These are phyloP conservation scores for Diabrotica balteata DNA, from an alignment of 2,888 invertebrate genomes.

Conservation along the genomic window DNA sequence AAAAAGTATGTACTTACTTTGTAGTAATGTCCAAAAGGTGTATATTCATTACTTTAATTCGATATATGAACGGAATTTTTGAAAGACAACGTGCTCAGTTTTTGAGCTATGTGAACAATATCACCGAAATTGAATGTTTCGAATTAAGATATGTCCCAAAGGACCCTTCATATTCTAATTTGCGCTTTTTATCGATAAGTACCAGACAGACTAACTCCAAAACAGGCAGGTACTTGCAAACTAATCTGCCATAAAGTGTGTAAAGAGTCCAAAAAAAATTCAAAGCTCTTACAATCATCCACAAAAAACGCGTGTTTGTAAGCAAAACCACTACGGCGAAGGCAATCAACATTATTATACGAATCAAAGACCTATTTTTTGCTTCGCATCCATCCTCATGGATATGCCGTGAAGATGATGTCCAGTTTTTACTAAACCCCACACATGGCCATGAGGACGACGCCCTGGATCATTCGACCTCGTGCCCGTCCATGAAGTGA, in stretches of 20 bases:
- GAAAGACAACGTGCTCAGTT: conserved; percentile 52
- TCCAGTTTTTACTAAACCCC: conserved; percentile 51
- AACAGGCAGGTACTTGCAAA: conserved; percentile 43
- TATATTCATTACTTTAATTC: conserved; percentile 41
- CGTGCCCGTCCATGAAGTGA: conserved; percentile 70
- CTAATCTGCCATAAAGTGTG: conserved; percentile 38
- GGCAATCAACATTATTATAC: conserved; percentile 40
- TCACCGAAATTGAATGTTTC: conserved; percentile 45
- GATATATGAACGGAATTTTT: conserved; percentile 51
- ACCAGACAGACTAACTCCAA: conserved; percentile 37
- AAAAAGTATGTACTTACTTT: conserved; percentile 38
- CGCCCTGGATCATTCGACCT: conserved; percentile 70
- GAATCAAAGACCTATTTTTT: conserved; percentile 34
- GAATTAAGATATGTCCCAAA: conserved; percentile 41
- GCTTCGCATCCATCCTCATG: conserved; percentile 48
- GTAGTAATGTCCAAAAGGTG: conserved; percentile 35
- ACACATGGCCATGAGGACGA: conserved; percentile 60
- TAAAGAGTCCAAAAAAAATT: conserved; percentile 48
- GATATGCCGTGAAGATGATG: conserved; percentile 46
- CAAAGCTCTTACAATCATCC: conserved; percentile 39
- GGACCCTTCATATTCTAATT: conserved; percentile 48
- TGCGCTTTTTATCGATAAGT: conserved; percentile 38
- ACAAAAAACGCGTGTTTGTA: conserved; percentile 42
- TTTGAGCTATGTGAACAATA: conserved; percentile 56
- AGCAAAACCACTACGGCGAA: conserved; percentile 46